phyloP scores from a whole-genome alignment of 2,888 invertebrate species.

The Chalcis sispes region DNA sequence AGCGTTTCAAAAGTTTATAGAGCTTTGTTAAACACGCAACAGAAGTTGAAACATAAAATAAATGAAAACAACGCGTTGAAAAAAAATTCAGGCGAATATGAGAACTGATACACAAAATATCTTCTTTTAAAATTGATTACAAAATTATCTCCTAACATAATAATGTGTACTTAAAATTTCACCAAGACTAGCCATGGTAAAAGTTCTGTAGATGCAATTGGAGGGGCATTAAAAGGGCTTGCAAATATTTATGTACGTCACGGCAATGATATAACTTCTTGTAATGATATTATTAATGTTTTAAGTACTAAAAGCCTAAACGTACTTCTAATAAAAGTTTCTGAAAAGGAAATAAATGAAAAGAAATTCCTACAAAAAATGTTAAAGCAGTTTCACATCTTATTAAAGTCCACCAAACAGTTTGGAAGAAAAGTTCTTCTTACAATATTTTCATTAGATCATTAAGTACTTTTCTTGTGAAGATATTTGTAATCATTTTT shows the following conservation, averaged over 20 bases:
- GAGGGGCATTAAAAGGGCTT: no score
- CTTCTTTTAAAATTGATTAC: constrained; percentile 3
- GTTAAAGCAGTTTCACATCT: constrained; percentile 1
- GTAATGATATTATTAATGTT: constrained; percentile 1
- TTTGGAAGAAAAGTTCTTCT: background rate
- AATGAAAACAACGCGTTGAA: no score
- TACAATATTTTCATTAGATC: no score
- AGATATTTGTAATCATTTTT: no score
- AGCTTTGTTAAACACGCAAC: no score
- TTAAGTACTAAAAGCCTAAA: background rate
- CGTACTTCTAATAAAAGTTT: constrained; percentile 4
- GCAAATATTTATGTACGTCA: background rate
- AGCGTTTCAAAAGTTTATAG: no score
- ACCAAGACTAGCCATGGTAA: no score
- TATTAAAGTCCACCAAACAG: background rate
- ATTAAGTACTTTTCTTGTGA: no score
- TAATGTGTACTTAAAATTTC: background rate
- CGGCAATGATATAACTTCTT: constrained; percentile 10
- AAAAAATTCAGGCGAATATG: no score
- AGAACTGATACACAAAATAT: constrained; percentile 1
- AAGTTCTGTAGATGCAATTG: no score
- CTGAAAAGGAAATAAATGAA: constrained; percentile 7
- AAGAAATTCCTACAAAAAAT: constrained; percentile 13
- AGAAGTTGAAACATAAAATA: no score
- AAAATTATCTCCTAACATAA: constrained; percentile 9